Conservation (phyloP, 2,888 invertebrate species). For the Parthenolecanium corni region DNA sequence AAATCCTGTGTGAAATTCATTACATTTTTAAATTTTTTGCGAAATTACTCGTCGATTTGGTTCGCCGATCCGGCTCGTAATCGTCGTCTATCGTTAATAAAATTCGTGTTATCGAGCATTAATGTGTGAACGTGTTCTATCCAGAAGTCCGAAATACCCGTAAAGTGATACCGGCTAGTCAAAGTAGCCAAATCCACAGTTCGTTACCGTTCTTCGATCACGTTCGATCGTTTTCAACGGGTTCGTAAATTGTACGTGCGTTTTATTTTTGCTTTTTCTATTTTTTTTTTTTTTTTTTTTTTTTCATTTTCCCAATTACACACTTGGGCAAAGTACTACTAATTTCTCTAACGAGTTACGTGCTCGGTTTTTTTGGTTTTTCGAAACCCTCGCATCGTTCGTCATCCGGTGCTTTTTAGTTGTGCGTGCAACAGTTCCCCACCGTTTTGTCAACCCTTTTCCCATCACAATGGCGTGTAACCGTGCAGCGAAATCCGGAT, state of each 20-base stretch:
- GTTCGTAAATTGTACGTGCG: background rate
- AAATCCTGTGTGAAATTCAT: too few relatives aligned
- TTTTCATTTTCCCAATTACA: background rate
- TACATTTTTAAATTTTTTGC: too few relatives aligned
- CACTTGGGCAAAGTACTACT: background rate
- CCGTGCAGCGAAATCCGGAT: conserved; percentile 82
- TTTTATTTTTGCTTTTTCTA: background rate
- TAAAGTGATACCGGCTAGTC: conserved; percentile 21
- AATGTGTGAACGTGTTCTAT: conserved; percentile 4
- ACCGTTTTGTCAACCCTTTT: background rate
- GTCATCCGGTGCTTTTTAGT: background rate
- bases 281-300: background rate
- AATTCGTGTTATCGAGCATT: conserved; percentile 9
- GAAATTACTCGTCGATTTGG: too few relatives aligned
- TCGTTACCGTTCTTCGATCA: conserved; percentile 23
- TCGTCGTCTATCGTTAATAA: conserved; percentile 3
- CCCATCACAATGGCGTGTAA: conserved; percentile 55
- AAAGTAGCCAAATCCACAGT: conserved; percentile 6
- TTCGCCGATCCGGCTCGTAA: too few relatives aligned
- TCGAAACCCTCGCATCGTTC: background rate
- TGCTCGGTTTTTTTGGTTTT: background rate
- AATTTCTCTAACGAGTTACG: background rate
- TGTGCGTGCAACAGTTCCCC: background rate
- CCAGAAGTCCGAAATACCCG: too few relatives aligned
- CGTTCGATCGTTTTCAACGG: conserved; percentile 14